phyloP scores from a whole-genome alignment of 1,140 invertebrate species.

The Drosophila lini region DNA sequence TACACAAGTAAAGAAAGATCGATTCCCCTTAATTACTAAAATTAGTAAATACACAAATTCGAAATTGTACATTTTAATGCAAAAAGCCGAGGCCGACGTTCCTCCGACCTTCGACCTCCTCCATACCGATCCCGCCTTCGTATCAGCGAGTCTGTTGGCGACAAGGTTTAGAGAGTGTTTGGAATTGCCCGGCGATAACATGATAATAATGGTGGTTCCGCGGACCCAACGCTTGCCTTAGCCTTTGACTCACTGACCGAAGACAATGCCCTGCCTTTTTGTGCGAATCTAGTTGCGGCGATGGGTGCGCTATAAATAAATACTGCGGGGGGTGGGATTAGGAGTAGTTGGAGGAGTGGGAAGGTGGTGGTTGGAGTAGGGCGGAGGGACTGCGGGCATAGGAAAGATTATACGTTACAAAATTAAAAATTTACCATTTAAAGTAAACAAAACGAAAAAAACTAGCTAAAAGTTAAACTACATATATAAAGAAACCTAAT shows the following conservation, averaged over 20 bases:
- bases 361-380: constrained; percentile 9
- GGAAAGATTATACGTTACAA: constrained; percentile 68
- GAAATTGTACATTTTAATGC: constrained; percentile 80
- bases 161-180: constrained; percentile 27
- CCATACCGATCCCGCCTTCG: not conserved
- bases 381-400: constrained; percentile 33
- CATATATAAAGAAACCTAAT: constrained; percentile 82
- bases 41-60: constrained; percentile 82
- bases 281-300: not conserved
- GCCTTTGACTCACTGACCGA: constrained; percentile 22
- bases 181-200: not conserved
- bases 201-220: constrained; percentile 9
- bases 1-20: constrained; percentile 47
- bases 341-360: not conserved
- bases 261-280: not conserved
- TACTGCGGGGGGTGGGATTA: not conserved
- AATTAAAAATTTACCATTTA: constrained; percentile 79
- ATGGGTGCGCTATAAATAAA: no score
- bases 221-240: constrained; percentile 30
- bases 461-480: constrained; percentile 83
- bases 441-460: constrained; percentile 70
- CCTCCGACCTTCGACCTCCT: not conserved
- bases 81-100: constrained; percentile 34
- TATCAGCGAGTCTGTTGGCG: constrained; percentile 15
- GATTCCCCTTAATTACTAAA: constrained; percentile 70